Conservation (phyloP, 2,113 vertebrate species). For the Lethenteron camtschaticum region DNA sequence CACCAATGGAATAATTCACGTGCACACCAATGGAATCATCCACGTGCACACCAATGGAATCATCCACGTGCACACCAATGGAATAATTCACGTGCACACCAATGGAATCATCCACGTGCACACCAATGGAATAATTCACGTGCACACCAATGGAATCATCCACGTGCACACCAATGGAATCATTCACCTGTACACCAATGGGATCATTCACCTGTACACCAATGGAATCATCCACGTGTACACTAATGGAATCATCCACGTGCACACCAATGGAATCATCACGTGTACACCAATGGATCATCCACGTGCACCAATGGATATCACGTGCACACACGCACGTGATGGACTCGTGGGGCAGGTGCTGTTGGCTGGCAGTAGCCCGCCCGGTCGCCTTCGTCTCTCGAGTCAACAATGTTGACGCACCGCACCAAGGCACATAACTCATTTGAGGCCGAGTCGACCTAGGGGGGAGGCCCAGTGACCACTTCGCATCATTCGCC, state of each 20-base stretch:
- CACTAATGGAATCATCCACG: not conserved
- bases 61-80: not conserved
- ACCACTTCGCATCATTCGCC: too few relatives aligned
- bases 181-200: not conserved
- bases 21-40: not conserved
- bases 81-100: not conserved
- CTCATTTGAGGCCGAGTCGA: too few relatives aligned
- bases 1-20: not conserved
- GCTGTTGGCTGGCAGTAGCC: too few relatives aligned
- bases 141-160: too few relatives aligned
- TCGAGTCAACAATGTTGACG: too few relatives aligned
- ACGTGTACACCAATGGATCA: not conserved
- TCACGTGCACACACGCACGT: too few relatives aligned
- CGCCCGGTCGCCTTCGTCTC: too few relatives aligned
- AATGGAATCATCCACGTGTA: not conserved
- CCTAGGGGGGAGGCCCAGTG: too few relatives aligned
- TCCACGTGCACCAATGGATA: too few relatives aligned
- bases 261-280: not conserved
- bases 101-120: not conserved
- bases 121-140: not conserved
- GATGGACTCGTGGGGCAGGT: too few relatives aligned
- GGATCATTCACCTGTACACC: not conserved
- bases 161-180: not conserved
- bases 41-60: not conserved
- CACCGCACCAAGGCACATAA: too few relatives aligned